Evolutionary conservation across 2,797 vertebrate genomes (phyloP).

Genomic region (Psittacula derbiana): DNA sequence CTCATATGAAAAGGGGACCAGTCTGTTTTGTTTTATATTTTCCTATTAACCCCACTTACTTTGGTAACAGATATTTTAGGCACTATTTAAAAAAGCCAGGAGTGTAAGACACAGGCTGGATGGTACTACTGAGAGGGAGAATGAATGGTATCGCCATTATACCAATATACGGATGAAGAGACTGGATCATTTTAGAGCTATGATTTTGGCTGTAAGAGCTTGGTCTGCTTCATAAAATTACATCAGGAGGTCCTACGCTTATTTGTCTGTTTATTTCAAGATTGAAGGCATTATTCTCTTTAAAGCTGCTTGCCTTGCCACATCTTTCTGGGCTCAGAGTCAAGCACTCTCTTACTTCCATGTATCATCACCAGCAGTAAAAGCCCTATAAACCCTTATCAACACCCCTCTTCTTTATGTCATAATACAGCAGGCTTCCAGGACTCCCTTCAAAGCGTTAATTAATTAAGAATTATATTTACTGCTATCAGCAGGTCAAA

Average conservation of each 20-base stretch:
- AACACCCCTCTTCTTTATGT: neutral
- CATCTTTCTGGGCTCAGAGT: neutral
- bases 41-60: neutral
- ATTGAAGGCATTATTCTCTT: constrained; percentile 5
- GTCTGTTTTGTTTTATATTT: neutral
- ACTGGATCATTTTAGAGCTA: neutral
- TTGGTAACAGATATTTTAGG: neutral
- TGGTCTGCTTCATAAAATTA: constrained; percentile 1
- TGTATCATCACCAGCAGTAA: neutral
- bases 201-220: neutral
- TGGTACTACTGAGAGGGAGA: neutral
- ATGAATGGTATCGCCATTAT: neutral
- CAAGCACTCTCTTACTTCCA: neutral
- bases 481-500: constrained; percentile 4
- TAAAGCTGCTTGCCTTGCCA: neutral
- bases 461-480: constrained; percentile 8
- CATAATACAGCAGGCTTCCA: neutral
- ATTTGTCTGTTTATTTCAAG: neutral
- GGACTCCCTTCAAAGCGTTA: neutral
- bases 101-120: neutral
- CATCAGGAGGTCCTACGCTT: neutral
- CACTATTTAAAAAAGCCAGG: neutral
- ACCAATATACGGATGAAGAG: neutral
- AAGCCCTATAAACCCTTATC: neutral
- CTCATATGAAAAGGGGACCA: neutral